Conservation (phyloP, 2,113 vertebrate genomes). For the Ceyx cyanopectus region DNA sequence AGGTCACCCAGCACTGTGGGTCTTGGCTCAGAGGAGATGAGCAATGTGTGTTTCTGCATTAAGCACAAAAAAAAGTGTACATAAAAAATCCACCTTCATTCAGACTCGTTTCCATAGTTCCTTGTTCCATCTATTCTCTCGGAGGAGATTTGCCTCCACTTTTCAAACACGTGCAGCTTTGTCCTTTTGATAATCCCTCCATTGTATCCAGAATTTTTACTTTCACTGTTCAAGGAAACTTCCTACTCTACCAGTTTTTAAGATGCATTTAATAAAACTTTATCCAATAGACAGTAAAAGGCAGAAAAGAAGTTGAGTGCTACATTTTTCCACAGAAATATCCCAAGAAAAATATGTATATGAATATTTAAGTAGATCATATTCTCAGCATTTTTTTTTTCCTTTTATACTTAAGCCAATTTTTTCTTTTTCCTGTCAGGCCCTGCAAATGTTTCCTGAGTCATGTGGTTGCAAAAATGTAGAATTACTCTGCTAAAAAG, state of each 20-base stretch:
- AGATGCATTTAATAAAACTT: neutral
- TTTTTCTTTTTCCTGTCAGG: conserved; percentile 38
- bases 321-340: neutral
- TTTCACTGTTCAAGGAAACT: neutral
- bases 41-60: neutral
- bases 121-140: neutral
- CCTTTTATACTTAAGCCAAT: neutral
- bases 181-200: neutral
- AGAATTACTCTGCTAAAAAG: conserved; percentile 53
- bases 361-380: conserved; percentile 30
- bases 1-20: neutral
- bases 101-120: neutral
- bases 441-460: conserved; percentile 42
- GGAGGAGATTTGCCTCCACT: neutral
- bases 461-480: conserved; percentile 24
- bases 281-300: neutral
- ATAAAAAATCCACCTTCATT: neutral
- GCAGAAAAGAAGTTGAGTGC: neutral
- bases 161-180: neutral
- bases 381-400: neutral
- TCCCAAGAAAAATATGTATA: neutral
- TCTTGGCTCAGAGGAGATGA: neutral
- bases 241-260: neutral
- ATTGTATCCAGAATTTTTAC: neutral
- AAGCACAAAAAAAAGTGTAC: neutral